Evolutionary conservation across 2,888 invertebrate genomes (phyloP).

Genomic region (Fabriciana adippe): DNA sequence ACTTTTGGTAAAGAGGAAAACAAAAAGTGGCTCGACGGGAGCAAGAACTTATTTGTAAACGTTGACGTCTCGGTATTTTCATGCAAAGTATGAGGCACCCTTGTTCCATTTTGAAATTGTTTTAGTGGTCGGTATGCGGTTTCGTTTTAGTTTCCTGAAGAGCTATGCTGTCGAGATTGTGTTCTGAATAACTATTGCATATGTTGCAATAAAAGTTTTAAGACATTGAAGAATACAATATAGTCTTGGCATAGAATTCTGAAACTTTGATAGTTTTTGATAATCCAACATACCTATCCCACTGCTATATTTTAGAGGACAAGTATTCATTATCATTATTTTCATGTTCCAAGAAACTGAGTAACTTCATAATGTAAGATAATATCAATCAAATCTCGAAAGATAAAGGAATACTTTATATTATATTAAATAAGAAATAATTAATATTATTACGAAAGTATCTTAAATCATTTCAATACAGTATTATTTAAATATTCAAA

Average conservation of each 20-base stretch:
- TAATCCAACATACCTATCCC: conserved; percentile 24
- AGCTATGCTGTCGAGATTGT: conserved; percentile 61
- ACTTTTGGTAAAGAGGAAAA: conserved; percentile 71
- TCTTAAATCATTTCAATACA: too few species aligned
- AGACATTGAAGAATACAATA: conserved; percentile 77
- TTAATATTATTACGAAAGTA: too few species aligned
- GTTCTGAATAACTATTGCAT: conserved; percentile 63
- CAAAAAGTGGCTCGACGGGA: conserved; percentile 68
- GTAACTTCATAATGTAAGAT: too few species aligned
- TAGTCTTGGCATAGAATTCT: conserved; percentile 43
- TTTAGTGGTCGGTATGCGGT: conserved; percentile 65
- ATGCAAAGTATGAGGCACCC: conserved; percentile 69
- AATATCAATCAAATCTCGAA: too few species aligned
- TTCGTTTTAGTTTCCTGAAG: conserved; percentile 62
- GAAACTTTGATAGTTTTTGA: conserved; percentile 38
- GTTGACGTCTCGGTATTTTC: conserved; percentile 76
- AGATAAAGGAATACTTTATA: too few species aligned
- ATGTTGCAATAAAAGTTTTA: conserved; percentile 75
- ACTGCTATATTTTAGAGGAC: conserved; percentile 18
- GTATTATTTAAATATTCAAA: conserved; percentile 7
- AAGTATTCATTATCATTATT: conserved; percentile 21
- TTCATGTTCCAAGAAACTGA: neutral
- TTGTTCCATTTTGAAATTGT: conserved; percentile 73
- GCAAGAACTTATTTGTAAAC: conserved; percentile 77
- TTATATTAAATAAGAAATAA: too few species aligned